phyloP scores from a whole-genome alignment of 2,113 vertebrate genomes.

The Trogon melanurus region DNA sequence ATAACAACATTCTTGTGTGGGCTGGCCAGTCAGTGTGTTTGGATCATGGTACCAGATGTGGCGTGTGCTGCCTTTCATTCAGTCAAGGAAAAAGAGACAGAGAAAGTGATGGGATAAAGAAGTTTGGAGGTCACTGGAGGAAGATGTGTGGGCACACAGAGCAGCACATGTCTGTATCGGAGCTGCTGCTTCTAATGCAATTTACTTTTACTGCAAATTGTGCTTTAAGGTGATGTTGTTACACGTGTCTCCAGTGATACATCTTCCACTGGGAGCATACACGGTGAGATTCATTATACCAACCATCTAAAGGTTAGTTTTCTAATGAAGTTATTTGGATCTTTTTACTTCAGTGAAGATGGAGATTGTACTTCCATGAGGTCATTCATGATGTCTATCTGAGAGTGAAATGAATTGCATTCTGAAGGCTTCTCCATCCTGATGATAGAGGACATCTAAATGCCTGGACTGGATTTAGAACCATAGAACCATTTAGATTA shows the following conservation, averaged over 20 bases:
- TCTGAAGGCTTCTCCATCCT: not conserved
- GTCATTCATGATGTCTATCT: not conserved
- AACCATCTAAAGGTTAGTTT: not conserved
- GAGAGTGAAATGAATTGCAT: not conserved
- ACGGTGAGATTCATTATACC: not conserved
- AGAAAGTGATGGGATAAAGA: not conserved
- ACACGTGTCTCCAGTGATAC: not conserved
- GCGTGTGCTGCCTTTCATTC: not conserved
- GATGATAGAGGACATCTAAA: not conserved
- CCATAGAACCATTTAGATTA: no score
- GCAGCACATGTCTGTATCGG: not conserved
- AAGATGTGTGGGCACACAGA: not conserved
- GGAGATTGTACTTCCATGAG: not conserved
- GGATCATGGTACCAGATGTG: not conserved
- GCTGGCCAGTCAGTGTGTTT: accelerated
- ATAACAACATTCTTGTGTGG: accelerated
- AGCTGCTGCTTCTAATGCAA: not conserved
- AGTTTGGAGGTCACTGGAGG: not conserved
- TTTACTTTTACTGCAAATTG: not conserved
- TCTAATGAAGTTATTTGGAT: not conserved
- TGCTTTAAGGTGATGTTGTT: not conserved
- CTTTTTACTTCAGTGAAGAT: not conserved
- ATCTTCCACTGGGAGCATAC: not conserved
- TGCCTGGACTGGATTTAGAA: not conserved
- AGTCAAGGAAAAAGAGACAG: not conserved